Conservation (phyloP, 2,113 vertebrate species). For the Cochlearius cochlearius region DNA sequence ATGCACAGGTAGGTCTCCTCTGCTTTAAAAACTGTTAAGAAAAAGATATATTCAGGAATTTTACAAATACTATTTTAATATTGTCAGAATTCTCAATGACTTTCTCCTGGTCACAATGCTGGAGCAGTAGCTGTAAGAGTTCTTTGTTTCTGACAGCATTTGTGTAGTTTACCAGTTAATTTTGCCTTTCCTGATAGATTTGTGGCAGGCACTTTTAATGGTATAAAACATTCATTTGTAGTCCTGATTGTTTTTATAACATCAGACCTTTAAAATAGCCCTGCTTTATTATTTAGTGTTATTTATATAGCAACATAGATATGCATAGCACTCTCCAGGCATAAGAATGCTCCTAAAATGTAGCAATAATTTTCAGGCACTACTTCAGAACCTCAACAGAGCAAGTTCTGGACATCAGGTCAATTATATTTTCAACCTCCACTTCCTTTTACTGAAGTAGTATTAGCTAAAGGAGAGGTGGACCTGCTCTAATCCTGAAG, state of each 20-base stretch:
- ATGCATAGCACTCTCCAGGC: background rate
- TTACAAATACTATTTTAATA: background rate
- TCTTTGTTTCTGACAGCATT: background rate
- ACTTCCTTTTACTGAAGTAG: background rate
- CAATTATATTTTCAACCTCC: conserved; percentile 17
- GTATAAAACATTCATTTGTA: background rate
- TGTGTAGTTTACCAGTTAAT: background rate
- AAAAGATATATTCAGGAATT: background rate
- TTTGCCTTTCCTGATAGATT: background rate
- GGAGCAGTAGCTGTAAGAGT: background rate
- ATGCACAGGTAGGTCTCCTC: background rate
- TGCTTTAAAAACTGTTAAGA: background rate
- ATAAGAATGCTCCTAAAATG: background rate
- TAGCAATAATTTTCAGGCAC: background rate
- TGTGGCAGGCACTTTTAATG: background rate
- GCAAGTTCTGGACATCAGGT: background rate
- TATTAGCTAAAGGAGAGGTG: background rate
- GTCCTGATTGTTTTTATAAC: background rate
- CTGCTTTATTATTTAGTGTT: background rate
- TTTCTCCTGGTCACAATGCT: background rate
- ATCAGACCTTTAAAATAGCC: background rate
- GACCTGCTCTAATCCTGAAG: background rate
- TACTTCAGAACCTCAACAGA: background rate
- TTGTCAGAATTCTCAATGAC: background rate
- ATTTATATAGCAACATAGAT: background rate